Evolutionary conservation across 2,113 vertebrate genomes (phyloP), one percentile per base, ranked within the genome.

Genomic region (Antigone vipio): DNA sequence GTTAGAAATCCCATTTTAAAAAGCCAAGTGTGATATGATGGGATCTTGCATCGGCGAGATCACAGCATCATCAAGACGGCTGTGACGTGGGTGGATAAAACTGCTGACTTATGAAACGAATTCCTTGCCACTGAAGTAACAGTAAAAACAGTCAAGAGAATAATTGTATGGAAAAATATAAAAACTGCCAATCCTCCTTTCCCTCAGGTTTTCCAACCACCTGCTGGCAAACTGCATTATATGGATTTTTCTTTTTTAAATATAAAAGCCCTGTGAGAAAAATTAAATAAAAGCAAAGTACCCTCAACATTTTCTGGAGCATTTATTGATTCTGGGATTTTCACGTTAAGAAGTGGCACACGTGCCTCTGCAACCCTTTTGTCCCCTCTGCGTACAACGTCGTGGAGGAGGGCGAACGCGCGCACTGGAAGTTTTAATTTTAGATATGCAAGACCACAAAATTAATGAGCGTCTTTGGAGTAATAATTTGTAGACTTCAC

Each of bases 401-500:
- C 6, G 73, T 5, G 8, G 29, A 50, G 73, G 69, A 66, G 47
- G 49, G 83, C 8, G 29, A 66, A 24, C 0, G 42, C 62, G 29
- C 3, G 3, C 9, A 0, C 79, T 6, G 62, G 15, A 90, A 88
- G 77, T 7, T 89, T 44, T 62, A 35, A 4, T 1, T 68, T 74
- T 52, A 81, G 84, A 47, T 67, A 68, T 1, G 40, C 3, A 20
- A 90, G 68, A 56, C 56, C 83, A 58, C 83, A 75, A 85, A 92
- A 97, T 59, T 91, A 92, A 94, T 12, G 66, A 93, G 92, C 2
- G 3, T 32, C 91, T 93, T 92, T 76, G 77, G 73, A 96, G 74
- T 12, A 60, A 50, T 85, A n/a, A 87, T 92, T 78, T 79, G 95
- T n/a, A 64, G 92, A 92, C 94, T 82, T 93, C 91, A 92, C 23